Percentiles rank a stretch among this genome's conserved stretches.
phyloP scores from a whole-genome alignment of 2,113 vertebrate genomes.

The Gobio gobio region DNA sequence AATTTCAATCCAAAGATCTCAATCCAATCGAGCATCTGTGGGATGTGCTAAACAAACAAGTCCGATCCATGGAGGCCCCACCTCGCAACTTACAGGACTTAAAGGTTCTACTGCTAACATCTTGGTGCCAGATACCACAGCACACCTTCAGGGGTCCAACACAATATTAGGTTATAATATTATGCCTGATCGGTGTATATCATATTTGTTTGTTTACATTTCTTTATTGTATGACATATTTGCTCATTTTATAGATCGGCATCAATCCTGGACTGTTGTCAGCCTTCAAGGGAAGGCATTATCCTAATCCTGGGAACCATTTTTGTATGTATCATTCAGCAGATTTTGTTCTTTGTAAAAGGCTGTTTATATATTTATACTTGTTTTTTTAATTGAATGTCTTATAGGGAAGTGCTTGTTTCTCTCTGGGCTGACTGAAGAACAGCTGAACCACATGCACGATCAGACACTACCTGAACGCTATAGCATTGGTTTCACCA shows the following conservation, averaged over 20 bases:
- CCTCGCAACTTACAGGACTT: too few species aligned
- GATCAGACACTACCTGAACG: constrained; percentile 90
- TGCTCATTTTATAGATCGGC: constrained; percentile 83
- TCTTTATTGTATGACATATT: background rate
- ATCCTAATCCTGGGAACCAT: constrained; percentile 98
- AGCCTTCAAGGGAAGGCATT: constrained; percentile 97
- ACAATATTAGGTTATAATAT: too few species aligned
- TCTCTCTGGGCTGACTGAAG: constrained; percentile 89
- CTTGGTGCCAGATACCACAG: too few species aligned
- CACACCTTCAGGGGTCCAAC: too few species aligned
- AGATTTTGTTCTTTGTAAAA: constrained; percentile 10
- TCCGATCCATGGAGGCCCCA: too few species aligned
- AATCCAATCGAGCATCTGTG: too few species aligned
- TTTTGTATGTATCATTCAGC: constrained; percentile 87
- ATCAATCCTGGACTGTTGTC: constrained; percentile 98
- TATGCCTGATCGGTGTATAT: too few species aligned
- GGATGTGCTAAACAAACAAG: too few species aligned
- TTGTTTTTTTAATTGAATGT: background rate
- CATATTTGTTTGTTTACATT: background rate
- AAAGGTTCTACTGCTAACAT: too few species aligned
- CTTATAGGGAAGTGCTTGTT: constrained; percentile 95
- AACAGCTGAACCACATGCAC: constrained; percentile 91
- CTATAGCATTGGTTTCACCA: constrained; percentile 96
- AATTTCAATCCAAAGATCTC: too few species aligned
- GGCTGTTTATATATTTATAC: constrained; percentile 32